These are phyloP conservation scores for Hormaphis cornu DNA, from an alignment of 1,140 invertebrate species.

Conservation along the genomic window DNA sequence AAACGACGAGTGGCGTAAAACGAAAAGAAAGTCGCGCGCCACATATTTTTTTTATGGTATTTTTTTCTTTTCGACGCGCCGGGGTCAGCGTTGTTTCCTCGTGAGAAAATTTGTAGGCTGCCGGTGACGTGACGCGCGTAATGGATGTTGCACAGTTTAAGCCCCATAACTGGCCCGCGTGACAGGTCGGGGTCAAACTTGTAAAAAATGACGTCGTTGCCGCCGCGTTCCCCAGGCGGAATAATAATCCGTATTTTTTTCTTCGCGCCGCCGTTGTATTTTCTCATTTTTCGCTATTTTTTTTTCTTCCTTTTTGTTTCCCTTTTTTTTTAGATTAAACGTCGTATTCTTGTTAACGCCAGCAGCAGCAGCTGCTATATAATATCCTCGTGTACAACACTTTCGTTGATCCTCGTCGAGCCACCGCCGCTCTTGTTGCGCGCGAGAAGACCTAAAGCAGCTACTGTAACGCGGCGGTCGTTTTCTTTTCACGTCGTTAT, in stretches of 20 bases:
- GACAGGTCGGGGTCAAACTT: conserved; percentile 23
- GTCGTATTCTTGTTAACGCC: not conserved
- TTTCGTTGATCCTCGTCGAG: too few species aligned
- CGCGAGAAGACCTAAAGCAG: too few species aligned
- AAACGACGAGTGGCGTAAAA: too few species aligned
- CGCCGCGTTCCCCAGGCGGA: not conserved
- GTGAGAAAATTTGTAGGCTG: conserved; percentile 31
- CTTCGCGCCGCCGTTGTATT: too few species aligned
- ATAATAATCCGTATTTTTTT: conserved; percentile 13
- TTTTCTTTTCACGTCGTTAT: too few species aligned
- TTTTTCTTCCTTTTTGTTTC: not conserved
- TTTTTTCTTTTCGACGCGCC: too few species aligned
- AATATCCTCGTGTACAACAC: too few species aligned
- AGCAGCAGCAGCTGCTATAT: not conserved
- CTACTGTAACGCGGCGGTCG: too few species aligned
- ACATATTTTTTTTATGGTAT: too few species aligned
- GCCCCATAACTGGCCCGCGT: not conserved
- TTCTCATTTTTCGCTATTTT: not conserved
- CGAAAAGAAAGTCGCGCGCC: too few species aligned
- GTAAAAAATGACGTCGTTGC: conserved; percentile 16
- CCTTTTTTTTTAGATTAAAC: conserved; percentile 5
- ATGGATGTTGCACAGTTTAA: conserved; percentile 28
- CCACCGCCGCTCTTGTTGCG: too few species aligned
- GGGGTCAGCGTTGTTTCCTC: not conserved
- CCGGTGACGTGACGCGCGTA: conserved; percentile 23